Evolutionary conservation across 2,888 invertebrate genomes (phyloP), one percentile per base, ranked within the genome.

Genomic region (Philonicus albiceps): DNA sequence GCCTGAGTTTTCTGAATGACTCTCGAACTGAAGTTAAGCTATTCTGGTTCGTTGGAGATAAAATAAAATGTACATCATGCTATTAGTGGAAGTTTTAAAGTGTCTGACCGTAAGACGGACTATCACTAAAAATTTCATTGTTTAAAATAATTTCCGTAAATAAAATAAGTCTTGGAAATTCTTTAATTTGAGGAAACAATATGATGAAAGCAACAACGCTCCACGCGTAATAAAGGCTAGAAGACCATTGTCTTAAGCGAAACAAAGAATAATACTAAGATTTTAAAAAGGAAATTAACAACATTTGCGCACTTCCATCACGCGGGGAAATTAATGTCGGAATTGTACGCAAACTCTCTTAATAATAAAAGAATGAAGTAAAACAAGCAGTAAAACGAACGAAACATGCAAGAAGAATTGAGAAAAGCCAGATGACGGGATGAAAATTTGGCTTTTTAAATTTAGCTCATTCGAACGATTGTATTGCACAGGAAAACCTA

Each of bases 381-480:
- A 27, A 78, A 78, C 30, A 78, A 78, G 40, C 40, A 78, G n/a
- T 78, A 49, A 49, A 78, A 78, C 16, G 55, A 55, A 30, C 53
- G 55, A 55, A 81, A 81, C 64, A 81, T 55, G 22, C 55, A 81
- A 81, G 81, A 55, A 34, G 49, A 81, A 81, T 81, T 81, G 81
- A 81, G 55, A 81, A 16, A 81, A 81, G 55, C 81, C 81, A 81
- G 81, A 81, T 55, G 81, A 75, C 78, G 81, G 86, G 80, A 55
- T 49, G 55, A 78, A 80, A 74, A 84, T 80, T 86, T 74, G 73
- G 86, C 85, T 86, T 85, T 86, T 87, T 87, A 87, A 85, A 80
- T 87, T 86, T 87, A 87, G 87, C 86, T 74, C 86, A 73, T 13
- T 27, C 34, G 30, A 2, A 0, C 43, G n/a, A n/a, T n/a, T 27